Evolutionary conservation across 2,113 vertebrate genomes (phyloP).

Genomic region (Apodemus speciosus): DNA sequence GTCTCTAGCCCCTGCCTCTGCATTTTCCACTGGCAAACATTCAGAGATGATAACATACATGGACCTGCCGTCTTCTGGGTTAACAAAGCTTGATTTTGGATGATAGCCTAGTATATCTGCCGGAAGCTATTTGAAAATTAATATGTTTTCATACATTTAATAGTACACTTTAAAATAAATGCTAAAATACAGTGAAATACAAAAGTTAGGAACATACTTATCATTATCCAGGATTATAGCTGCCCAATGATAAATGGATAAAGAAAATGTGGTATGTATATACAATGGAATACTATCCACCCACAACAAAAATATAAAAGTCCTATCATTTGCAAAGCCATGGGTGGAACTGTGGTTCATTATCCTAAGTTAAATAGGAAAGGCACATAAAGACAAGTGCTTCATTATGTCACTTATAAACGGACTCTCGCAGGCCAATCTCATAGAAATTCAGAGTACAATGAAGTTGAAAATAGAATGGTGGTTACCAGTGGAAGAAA

Average conservation of each 20-base stretch:
- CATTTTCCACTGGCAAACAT: neutral
- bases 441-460: neutral
- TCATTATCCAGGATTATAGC: neutral
- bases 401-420: neutral
- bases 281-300: neutral
- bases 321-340: neutral
- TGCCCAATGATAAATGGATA: neutral
- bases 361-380: neutral
- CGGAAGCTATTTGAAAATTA: neutral
- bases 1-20: neutral
- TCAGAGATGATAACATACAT: neutral
- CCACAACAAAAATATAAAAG: neutral
- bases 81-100: too few species aligned
- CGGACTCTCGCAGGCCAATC: neutral
- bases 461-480: neutral
- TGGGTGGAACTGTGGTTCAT: neutral
- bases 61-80: too few species aligned
- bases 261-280: neutral
- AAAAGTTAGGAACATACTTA: neutral
- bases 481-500: neutral
- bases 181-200: neutral
- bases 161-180: neutral
- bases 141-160: neutral
- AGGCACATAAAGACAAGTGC: neutral
- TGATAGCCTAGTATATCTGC: neutral